These are phyloP conservation scores for Hemithea aestivaria DNA, from an alignment of 2,888 invertebrate genomes.

Conservation along the genomic window DNA sequence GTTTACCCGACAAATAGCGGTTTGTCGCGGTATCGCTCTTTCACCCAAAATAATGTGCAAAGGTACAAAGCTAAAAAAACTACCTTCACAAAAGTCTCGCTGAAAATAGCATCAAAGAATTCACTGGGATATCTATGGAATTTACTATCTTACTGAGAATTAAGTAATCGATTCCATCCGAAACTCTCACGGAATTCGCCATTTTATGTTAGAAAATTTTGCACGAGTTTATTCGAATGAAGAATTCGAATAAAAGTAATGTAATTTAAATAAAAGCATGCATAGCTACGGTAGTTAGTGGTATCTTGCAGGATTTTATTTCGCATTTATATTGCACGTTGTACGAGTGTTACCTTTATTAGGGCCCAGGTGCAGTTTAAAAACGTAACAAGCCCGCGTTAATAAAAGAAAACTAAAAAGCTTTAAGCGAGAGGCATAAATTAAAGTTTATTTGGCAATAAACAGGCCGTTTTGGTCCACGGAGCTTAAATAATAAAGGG, in stretches of 20 bases:
- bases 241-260: too few relatives aligned
- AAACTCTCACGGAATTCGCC: slow-evolving; percentile 4
- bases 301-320: slow-evolving; percentile 11
- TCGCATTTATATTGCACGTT: slow-evolving; percentile 14
- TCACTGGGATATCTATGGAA: neutral
- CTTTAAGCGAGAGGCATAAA: slow-evolving; percentile 28
- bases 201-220: slow-evolving; percentile 5
- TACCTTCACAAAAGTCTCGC: slow-evolving; percentile 20
- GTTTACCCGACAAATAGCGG: slow-evolving; percentile 72
- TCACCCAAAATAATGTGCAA: slow-evolving; percentile 63
- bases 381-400: slow-evolving; percentile 19
- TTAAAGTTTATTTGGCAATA: slow-evolving; percentile 28
- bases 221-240: too few relatives aligned
- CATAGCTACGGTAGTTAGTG: too few relatives aligned
- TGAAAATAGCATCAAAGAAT: slow-evolving; percentile 10
- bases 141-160: slow-evolving; percentile 20
- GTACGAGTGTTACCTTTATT: slow-evolving; percentile 15
- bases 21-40: slow-evolving; percentile 70
- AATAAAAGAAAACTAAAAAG: slow-evolving; percentile 27
- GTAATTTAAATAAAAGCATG: too few relatives aligned
- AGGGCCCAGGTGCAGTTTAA: slow-evolving; percentile 22
- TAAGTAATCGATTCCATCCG: slow-evolving; percentile 20
- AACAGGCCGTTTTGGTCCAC: slow-evolving; percentile 22
- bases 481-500: slow-evolving; percentile 19
- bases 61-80: slow-evolving; percentile 44